These are phyloP conservation scores for Palythoa grandiflora DNA, from an alignment of 92 coral and sea anemone genomes.

Conservation along the genomic window DNA sequence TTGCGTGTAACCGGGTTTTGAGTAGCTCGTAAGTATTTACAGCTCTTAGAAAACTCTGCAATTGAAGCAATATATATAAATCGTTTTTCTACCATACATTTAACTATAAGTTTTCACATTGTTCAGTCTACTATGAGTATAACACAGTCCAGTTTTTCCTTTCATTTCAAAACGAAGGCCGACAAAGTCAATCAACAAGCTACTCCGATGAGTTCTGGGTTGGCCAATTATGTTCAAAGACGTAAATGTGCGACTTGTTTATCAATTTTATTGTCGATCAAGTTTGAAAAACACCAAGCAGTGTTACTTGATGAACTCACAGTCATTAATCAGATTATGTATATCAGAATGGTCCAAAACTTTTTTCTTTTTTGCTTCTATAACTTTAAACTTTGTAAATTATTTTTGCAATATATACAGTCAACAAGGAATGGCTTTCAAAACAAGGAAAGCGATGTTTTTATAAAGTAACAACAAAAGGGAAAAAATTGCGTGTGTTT, in stretches of 20 bases:
- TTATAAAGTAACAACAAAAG: background rate
- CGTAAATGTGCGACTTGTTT: background rate
- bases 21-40: no score
- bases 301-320: background rate
- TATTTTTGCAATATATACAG: background rate
- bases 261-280: background rate
- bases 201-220: conserved; percentile 1
- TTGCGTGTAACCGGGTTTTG: background rate
- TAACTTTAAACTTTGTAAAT: background rate
- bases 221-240: background rate
- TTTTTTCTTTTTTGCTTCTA: background rate
- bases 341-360: background rate
- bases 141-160: background rate
- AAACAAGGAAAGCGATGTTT: background rate
- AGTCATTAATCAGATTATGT: background rate
- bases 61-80: no score
- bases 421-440: background rate
- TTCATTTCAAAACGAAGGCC: background rate
- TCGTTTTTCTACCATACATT: no score
- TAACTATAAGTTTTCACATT: background rate
- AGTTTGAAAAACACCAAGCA: background rate
- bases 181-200: background rate
- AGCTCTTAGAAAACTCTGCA: no score
- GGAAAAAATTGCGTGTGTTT: conserved; percentile 13
- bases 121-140: background rate